Evolutionary conservation across 2,888 invertebrate species (phyloP).

Genomic region (Timema cristinae): DNA sequence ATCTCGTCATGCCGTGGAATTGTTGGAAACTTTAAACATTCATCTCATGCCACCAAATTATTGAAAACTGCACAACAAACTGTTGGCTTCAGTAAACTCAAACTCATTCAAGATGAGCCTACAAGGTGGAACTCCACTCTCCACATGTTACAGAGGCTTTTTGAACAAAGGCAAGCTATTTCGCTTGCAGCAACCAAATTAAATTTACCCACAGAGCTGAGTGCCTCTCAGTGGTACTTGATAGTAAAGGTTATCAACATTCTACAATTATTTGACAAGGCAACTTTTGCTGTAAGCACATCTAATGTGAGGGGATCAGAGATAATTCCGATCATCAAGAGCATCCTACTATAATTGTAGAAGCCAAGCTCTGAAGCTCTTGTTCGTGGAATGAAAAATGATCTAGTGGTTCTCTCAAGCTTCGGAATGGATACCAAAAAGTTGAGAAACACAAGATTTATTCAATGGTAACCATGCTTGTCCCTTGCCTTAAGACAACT

Average conservation of each 20-base stretch:
- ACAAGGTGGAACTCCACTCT: neutral
- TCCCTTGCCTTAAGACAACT: no score
- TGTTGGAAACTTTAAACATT: constrained; percentile 1
- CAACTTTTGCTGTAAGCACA: neutral
- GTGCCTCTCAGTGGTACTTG: neutral
- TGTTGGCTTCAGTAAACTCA: neutral
- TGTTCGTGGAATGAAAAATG: neutral
- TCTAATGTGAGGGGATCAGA: neutral
- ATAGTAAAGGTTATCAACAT: neutral
- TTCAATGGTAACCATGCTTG: no score
- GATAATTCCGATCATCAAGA: constrained; percentile 6
- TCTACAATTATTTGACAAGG: neutral
- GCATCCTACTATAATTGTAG: neutral
- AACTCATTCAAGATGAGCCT: neutral
- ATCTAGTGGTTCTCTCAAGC: neutral
- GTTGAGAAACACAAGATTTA: no score
- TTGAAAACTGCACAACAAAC: neutral
- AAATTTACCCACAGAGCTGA: neutral
- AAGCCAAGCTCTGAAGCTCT: neutral
- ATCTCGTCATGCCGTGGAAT: neutral
- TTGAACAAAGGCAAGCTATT: neutral
- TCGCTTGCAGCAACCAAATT: neutral
- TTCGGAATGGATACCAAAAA: no score
- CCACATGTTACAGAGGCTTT: neutral
- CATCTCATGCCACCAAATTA: neutral